Percentiles rank a stretch among this genome's conserved stretches.
Conservation (phyloP, 2,888 invertebrate species). For the Trimorus sp. region DNA sequence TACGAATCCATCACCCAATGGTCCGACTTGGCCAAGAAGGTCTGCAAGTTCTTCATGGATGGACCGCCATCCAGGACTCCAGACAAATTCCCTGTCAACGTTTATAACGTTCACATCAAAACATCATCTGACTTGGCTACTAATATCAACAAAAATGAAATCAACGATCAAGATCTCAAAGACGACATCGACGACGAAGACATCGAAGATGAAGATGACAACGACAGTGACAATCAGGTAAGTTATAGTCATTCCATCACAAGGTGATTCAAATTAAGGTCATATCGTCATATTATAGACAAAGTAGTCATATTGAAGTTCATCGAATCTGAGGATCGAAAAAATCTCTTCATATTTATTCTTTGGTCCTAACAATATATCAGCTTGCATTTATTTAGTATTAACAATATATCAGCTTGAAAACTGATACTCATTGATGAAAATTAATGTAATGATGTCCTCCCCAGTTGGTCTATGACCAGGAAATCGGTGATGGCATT, state of each 20-base stretch:
- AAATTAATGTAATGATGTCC: no score
- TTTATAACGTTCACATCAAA: neutral
- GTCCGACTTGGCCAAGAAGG: conserved; percentile 77
- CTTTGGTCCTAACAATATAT: no score
- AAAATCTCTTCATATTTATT: no score
- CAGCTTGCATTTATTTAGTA: no score
- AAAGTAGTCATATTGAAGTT: no score
- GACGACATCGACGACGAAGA: conserved; percentile 47
- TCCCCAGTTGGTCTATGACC: conserved; percentile 38
- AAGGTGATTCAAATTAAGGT: no score
- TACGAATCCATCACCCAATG: conserved; percentile 75
- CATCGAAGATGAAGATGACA: conserved; percentile 43
- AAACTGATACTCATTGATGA: no score
- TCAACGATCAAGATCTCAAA: neutral
- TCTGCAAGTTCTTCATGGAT: conserved; percentile 74
- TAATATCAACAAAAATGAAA: conserved; percentile 19
- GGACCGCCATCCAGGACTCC: conserved; percentile 74
- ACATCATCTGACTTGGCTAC: neutral
- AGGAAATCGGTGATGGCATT: conserved; percentile 66
- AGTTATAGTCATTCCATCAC: neutral
- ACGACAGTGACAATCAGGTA: conserved; percentile 44
- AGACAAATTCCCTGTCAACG: conserved; percentile 31
- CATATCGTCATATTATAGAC: no score
- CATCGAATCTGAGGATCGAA: no score
- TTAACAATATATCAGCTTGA: no score